Conservation (phyloP, 2,797 vertebrate species). For the Taeniopygia guttata region DNA sequence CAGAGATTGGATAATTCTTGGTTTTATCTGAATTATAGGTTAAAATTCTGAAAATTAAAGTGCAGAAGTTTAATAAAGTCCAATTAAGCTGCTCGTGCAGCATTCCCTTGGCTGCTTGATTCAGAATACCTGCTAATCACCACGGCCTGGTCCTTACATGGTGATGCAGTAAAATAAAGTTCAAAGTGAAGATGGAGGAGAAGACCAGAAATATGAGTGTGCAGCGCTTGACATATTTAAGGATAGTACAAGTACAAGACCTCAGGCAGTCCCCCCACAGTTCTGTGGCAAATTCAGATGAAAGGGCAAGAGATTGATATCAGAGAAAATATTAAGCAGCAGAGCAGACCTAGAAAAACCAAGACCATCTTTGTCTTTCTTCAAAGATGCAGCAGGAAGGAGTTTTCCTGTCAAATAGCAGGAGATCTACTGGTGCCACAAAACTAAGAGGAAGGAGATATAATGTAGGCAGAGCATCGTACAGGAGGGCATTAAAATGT, state of each 20-base stretch:
- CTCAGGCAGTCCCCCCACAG: background rate
- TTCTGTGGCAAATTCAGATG: background rate
- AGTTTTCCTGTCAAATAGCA: background rate
- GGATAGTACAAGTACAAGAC: background rate
- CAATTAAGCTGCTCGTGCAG: background rate
- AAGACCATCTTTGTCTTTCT: background rate
- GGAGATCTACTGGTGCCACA: background rate
- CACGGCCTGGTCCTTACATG: background rate
- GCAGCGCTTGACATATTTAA: background rate
- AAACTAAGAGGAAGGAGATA: background rate
- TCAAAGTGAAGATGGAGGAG: background rate
- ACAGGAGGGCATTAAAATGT: background rate
- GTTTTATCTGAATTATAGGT: background rate
- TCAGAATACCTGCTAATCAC: background rate
- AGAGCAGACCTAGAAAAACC: background rate
- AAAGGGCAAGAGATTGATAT: background rate
- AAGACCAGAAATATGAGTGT: background rate
- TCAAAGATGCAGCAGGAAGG: background rate
- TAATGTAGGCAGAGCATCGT: background rate
- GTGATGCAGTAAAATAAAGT: background rate
- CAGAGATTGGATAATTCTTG: background rate
- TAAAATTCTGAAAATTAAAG: constrained; percentile 11
- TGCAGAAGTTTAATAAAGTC: background rate
- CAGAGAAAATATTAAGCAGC: background rate
- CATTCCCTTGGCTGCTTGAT: background rate